phyloP scores from a whole-genome alignment of 2,888 invertebrate species.

The Amphipoea lucens region DNA sequence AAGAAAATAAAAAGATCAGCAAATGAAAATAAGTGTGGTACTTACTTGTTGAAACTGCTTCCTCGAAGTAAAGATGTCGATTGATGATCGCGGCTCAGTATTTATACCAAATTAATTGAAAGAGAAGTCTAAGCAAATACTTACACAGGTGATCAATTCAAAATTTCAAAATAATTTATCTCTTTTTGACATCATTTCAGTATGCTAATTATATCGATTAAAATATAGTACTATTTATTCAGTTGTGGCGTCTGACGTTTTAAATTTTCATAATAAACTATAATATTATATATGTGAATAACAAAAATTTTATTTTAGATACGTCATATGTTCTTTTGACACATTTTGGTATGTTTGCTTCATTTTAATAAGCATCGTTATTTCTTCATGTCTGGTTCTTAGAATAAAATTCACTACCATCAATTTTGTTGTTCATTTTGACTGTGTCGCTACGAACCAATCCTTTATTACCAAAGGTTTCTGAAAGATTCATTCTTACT shows the following conservation, averaged over 20 bases:
- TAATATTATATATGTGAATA: not conserved
- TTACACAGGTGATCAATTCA: slow-evolving; percentile 14
- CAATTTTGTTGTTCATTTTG: not conserved
- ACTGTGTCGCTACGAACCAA: not conserved
- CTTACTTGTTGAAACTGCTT: slow-evolving; percentile 21
- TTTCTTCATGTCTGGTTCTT: not conserved
- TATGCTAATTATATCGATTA: not conserved
- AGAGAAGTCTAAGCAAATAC: slow-evolving; percentile 15
- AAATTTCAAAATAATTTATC: not conserved
- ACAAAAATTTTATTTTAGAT: not conserved
- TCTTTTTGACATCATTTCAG: not conserved
- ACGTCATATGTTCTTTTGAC: slow-evolving; percentile 2
- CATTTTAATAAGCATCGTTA: not conserved
- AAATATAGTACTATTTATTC: slow-evolving; percentile 1
- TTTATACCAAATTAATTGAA: slow-evolving; percentile 33
- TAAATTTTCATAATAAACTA: not conserved
- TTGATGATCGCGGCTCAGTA: not conserved
- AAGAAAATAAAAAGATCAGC: not conserved
- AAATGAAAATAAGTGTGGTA: not conserved
- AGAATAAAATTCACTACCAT: not conserved
- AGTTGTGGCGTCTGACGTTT: not conserved
- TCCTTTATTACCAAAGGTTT: too few relatives aligned
- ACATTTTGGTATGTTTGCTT: not conserved
- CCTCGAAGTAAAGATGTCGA: slow-evolving; percentile 7
- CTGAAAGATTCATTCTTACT: not conserved